phyloP scores from a whole-genome alignment of 2,797 vertebrate genomes.

The Argyrosomus regius region DNA sequence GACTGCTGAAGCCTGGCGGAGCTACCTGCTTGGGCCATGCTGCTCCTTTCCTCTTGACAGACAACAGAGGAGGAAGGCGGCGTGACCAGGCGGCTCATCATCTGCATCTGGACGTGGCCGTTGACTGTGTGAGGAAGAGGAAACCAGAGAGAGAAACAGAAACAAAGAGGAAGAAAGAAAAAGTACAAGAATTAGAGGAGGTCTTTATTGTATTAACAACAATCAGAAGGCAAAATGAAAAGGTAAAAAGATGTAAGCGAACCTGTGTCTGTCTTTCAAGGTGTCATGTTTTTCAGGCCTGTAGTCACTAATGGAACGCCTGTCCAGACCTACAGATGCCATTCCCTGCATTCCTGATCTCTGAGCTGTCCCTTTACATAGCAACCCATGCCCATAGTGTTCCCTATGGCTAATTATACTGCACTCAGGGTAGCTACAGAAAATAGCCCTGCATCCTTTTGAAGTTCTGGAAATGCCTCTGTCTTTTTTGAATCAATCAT shows the following conservation, averaged over 20 bases:
- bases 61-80: slow-evolving; percentile 54
- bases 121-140: background rate
- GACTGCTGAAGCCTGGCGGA: slow-evolving; percentile 72
- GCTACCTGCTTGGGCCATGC: slow-evolving; percentile 64
- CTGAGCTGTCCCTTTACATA: slow-evolving; percentile 25
- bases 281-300: slow-evolving; percentile 15
- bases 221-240: background rate
- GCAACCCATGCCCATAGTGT: slow-evolving; percentile 13
- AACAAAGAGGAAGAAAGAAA: background rate
- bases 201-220: background rate
- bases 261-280: slow-evolving; percentile 10
- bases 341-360: slow-evolving; percentile 57
- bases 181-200: background rate
- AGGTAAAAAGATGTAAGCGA: background rate
- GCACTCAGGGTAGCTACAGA: slow-evolving; percentile 28
- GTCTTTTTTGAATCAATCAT: slow-evolving; percentile 30
- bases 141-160: background rate
- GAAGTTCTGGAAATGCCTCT: slow-evolving; percentile 43
- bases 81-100: slow-evolving; percentile 44
- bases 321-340: slow-evolving; percentile 42
- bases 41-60: slow-evolving; percentile 72
- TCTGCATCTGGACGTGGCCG: slow-evolving; percentile 37
- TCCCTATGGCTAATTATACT: slow-evolving; percentile 36
- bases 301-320: slow-evolving; percentile 11
- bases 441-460: slow-evolving; percentile 45